phyloP scores from a whole-genome alignment of 1,140 invertebrate species.

The Aricia agestis region DNA sequence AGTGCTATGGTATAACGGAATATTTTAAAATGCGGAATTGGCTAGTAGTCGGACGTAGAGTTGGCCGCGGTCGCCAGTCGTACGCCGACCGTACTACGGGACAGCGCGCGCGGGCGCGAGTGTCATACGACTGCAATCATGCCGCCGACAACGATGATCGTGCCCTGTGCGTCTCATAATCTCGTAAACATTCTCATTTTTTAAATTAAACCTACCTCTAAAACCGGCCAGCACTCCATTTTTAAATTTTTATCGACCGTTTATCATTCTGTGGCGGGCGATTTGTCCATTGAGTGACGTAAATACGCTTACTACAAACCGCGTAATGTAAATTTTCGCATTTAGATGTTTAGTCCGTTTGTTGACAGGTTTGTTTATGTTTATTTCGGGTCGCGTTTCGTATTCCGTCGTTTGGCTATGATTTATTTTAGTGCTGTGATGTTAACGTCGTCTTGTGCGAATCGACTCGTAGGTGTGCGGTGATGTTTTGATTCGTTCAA shows the following conservation, averaged over 20 bases:
- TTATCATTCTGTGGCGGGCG: neutral
- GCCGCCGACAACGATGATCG: conserved; percentile 71
- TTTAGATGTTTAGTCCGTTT: conserved; percentile 47
- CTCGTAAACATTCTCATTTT: conserved; percentile 44
- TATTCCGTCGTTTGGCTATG: conserved; percentile 57
- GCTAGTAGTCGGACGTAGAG: conserved; percentile 55
- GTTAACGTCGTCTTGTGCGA: conserved; percentile 14
- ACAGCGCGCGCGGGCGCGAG: conserved; percentile 53
- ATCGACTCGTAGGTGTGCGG: neutral
- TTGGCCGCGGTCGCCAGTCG: conserved; percentile 51
- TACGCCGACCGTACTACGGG: conserved; percentile 60
- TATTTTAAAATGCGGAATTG: conserved; percentile 72
- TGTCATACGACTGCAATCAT: conserved; percentile 49
- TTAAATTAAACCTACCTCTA: conserved; percentile 23
- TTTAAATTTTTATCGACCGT: conserved; percentile 7
- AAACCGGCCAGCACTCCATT: neutral
- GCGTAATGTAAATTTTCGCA: conserved; percentile 25
- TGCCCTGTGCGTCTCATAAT: conserved; percentile 61
- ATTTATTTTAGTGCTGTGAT: conserved; percentile 37
- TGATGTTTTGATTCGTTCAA: neutral
- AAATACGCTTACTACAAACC: conserved; percentile 35
- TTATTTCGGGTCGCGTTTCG: conserved; percentile 56
- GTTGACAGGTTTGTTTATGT: conserved; percentile 66
- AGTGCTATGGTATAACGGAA: conserved; percentile 60
- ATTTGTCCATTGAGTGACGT: conserved; percentile 30